A percentile compares a stretch with the other conserved stretches of the same genome.
Evolutionary conservation across 2,888 invertebrate species (phyloP).

Genomic region (Nomada goodeniana): DNA sequence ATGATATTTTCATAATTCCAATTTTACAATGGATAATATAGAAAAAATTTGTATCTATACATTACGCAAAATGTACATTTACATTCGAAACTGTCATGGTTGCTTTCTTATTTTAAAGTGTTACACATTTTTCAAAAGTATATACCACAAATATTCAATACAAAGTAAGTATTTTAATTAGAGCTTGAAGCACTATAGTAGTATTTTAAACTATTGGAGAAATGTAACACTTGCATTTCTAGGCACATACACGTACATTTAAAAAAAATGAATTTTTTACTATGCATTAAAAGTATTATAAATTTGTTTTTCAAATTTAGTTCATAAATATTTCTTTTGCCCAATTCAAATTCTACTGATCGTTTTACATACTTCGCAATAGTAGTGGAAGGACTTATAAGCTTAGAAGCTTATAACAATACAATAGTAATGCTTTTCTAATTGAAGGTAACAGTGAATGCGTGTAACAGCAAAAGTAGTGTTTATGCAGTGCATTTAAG

Average conservation of each 20-base stretch:
- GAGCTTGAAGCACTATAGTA: slow-evolving; percentile 20
- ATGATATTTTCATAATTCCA: slow-evolving; percentile 2
- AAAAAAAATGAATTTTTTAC: not conserved
- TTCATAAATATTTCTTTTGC: not conserved
- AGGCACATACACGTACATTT: not conserved
- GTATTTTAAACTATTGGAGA: slow-evolving; percentile 6
- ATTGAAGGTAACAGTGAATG: slow-evolving; percentile 1
- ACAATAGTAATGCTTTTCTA: not conserved
- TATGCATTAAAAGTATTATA: too few species aligned
- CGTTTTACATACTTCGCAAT: not conserved
- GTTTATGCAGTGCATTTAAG: not conserved
- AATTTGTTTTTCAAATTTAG: not conserved
- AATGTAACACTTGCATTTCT: not conserved
- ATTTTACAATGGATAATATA: slow-evolving; percentile 20
- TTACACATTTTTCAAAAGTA: slow-evolving; percentile 30
- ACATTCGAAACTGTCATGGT: not conserved
- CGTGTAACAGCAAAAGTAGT: not conserved
- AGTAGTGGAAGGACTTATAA: not conserved
- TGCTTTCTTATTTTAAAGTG: slow-evolving; percentile 28
- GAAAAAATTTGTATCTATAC: not conserved
- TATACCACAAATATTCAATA: too few species aligned
- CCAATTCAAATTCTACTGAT: not conserved
- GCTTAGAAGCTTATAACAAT: not conserved
- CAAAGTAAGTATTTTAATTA: not conserved
- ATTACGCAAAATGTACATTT: not conserved